These are phyloP conservation scores for Tetragonula clypearis DNA, from an alignment of 1,140 invertebrate genomes.

Conservation along the genomic window DNA sequence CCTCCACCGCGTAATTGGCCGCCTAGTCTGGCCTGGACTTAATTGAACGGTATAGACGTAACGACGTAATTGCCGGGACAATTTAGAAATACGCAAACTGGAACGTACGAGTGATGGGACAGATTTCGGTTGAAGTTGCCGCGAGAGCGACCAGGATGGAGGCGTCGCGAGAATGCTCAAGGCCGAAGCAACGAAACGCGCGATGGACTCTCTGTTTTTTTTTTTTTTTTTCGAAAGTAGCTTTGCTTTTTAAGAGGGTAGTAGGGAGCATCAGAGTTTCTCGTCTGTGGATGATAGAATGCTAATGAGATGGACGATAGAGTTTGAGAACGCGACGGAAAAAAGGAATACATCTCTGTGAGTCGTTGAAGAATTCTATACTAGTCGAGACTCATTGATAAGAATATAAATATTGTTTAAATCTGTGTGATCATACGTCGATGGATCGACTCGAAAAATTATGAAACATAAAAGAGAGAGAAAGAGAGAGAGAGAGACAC, in stretches of 20 bases:
- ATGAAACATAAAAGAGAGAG: background rate
- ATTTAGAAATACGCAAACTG: constrained; percentile 63
- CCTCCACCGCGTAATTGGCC: constrained; percentile 73
- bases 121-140: background rate
- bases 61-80: constrained; percentile 69
- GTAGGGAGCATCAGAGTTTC: background rate
- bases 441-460: background rate
- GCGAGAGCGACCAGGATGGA: background rate
- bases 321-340: too few relatives aligned
- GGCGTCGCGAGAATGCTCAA: too few relatives aligned
- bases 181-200: background rate
- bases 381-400: too few relatives aligned
- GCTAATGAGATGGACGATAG: background rate
- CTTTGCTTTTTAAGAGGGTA: background rate
- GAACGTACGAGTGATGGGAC: background rate
- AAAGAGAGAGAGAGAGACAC: background rate
- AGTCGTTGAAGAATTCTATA: too few relatives aligned
- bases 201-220: background rate
- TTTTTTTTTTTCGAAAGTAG: background rate
- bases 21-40: constrained; percentile 60
- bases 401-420: too few relatives aligned
- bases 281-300: background rate
- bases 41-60: constrained; percentile 73
- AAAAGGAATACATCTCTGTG: background rate
- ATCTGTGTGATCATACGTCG: too few relatives aligned